phyloP scores from a whole-genome alignment of 2,888 invertebrate genomes.

The Heterodera filipjevi region DNA sequence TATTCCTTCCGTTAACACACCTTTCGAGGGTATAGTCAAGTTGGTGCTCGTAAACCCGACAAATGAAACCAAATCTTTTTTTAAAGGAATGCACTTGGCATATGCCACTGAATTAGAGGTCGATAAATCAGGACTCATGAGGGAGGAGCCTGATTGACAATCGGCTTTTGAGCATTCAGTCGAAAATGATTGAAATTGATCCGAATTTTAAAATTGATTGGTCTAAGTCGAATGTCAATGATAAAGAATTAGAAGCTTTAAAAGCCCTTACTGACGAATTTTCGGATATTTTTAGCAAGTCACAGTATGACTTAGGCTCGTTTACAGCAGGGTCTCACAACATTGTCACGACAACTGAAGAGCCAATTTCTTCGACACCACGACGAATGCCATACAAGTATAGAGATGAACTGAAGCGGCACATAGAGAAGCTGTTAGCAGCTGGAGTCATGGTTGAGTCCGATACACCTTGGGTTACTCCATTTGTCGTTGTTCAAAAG shows the following conservation, averaged over 20 bases:
- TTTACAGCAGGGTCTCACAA: slow-evolving; percentile 35
- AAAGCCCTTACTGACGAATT: slow-evolving; percentile 27
- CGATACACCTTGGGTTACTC: slow-evolving; percentile 45
- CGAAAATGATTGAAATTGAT: slow-evolving; percentile 6
- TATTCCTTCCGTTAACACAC: background rate
- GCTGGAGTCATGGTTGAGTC: slow-evolving; percentile 40
- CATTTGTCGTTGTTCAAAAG: slow-evolving; percentile 37
- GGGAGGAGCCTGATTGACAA: background rate
- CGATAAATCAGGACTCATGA: background rate
- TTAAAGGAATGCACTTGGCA: background rate
- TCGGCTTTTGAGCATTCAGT: background rate
- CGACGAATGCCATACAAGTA: slow-evolving; percentile 40
- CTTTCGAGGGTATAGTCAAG: background rate
- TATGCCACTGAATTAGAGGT: background rate
- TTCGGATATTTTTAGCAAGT: slow-evolving; percentile 39
- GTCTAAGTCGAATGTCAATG: slow-evolving; percentile 10
- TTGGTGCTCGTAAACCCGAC: background rate
- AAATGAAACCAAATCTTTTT: background rate
- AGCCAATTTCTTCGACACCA: slow-evolving; percentile 35
- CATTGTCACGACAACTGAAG: slow-evolving; percentile 44
- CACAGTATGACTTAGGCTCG: slow-evolving; percentile 44
- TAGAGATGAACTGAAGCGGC: slow-evolving; percentile 41
- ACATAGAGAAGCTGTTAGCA: slow-evolving; percentile 41
- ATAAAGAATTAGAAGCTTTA: slow-evolving; percentile 18
- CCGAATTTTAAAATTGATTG: slow-evolving; percentile 29